These are phyloP conservation scores for Penaeus indicus DNA, from an alignment of 1,140 invertebrate species.

Conservation along the genomic window DNA sequence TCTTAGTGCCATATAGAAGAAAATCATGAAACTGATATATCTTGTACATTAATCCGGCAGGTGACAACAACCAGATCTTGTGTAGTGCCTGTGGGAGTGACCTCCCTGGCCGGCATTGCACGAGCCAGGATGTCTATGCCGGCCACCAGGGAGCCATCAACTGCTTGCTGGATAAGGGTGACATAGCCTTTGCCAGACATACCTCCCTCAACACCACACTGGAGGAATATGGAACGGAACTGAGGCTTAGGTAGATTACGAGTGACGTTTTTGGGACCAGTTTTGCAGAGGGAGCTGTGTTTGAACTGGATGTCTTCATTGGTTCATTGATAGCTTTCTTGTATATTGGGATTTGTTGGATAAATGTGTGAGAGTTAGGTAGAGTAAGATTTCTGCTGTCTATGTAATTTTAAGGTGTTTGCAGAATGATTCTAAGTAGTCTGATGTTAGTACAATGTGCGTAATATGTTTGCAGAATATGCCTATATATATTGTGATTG, in stretches of 20 bases:
- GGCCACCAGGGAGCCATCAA: constrained; percentile 91
- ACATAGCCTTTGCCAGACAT: constrained; percentile 93
- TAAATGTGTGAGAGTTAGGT: no score
- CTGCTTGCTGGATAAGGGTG: constrained; percentile 88
- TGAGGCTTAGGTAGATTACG: neutral
- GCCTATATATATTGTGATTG: no score
- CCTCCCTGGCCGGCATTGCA: constrained; percentile 83
- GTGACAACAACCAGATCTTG: constrained; percentile 83
- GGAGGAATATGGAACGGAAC: neutral
- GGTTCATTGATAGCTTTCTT: no score
- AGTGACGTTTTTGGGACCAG: no score
- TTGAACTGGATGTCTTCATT: no score
- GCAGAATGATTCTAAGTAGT: no score
- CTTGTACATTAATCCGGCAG: constrained; percentile 69
- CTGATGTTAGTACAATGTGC: no score
- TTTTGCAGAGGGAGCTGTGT: no score
- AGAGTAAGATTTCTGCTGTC: no score
- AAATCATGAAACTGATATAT: neutral
- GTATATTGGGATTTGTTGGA: no score
- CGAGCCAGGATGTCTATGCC: constrained; percentile 88
- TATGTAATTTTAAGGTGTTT: no score
- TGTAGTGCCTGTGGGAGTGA: constrained; percentile 87
- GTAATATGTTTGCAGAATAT: no score
- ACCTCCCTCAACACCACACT: constrained; percentile 74
- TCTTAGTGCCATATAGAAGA: neutral